Percentiles rank a stretch among this genome's conserved stretches.
phyloP scores from a whole-genome alignment of 2,888 invertebrate species.

The Hemaris fuciformis region DNA sequence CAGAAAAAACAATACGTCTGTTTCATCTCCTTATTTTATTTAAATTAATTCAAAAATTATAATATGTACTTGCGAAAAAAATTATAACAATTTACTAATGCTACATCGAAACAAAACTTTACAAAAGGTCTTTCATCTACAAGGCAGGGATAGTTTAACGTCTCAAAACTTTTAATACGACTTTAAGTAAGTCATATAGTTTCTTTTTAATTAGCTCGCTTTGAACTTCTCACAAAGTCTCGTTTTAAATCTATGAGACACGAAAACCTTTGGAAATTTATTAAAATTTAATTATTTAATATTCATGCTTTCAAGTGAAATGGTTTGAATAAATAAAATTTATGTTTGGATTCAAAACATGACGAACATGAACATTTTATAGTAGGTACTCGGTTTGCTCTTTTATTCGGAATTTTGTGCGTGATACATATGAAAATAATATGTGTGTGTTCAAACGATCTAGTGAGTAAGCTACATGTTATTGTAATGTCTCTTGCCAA shows the following conservation, averaged over 20 bases:
- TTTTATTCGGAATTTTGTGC: too few species aligned
- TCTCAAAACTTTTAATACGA: neutral
- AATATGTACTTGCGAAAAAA: too few species aligned
- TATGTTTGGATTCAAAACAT: neutral
- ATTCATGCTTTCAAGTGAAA: neutral
- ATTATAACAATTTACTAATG: neutral
- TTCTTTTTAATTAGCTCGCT: slow-evolving; percentile 4
- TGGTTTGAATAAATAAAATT: neutral
- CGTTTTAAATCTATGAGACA: slow-evolving; percentile 4
- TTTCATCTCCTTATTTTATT: too few species aligned
- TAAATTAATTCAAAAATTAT: too few species aligned
- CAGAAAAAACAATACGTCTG: too few species aligned
- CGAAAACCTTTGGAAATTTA: slow-evolving; percentile 6
- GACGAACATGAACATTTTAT: neutral
- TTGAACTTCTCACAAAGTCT: neutral
- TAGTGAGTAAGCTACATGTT: too few species aligned
- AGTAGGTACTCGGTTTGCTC: too few species aligned
- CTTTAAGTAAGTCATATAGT: neutral
- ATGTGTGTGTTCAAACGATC: too few species aligned
- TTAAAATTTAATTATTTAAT: neutral
- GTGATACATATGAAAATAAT: too few species aligned
- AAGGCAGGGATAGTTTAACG: neutral
- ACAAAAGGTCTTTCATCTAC: neutral
- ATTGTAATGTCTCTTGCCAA: too few species aligned
- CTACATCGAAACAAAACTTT: neutral